Conservation (phyloP, 2,113 vertebrate genomes). For the Burhinus bistriatus region DNA sequence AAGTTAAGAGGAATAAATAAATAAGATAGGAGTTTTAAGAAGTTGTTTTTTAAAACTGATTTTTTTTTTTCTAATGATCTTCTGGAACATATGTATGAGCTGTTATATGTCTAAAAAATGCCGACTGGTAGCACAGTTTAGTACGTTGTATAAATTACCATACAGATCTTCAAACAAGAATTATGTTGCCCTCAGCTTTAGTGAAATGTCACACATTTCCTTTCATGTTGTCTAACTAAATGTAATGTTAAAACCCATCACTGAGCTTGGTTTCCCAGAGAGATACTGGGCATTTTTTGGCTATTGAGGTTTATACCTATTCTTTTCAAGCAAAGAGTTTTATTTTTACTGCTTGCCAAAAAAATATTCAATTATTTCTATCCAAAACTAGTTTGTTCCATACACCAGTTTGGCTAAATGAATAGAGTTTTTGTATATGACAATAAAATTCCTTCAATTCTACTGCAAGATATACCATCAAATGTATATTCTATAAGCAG, state of each 20-base stretch:
- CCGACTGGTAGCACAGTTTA: not conserved
- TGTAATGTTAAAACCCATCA: not conserved
- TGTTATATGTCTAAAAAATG: not conserved
- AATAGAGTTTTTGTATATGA: not conserved
- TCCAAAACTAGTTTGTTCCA: not conserved
- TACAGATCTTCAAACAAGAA: not conserved
- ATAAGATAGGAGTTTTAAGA: not conserved
- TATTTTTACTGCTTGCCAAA: not conserved
- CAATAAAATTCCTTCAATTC: not conserved
- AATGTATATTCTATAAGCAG: not conserved
- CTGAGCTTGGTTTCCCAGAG: not conserved
- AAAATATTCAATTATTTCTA: not conserved
- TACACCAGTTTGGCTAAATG: not conserved
- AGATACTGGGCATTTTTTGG: not conserved
- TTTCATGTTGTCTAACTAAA: not conserved
- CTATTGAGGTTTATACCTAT: not conserved
- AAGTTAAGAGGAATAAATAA: not conserved
- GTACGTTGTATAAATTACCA: not conserved
- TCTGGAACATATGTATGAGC: not conserved
- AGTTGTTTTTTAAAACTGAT: not conserved
- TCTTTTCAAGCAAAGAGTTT: not conserved
- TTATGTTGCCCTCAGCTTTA: not conserved
- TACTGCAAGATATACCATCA: not conserved
- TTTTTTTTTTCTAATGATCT: not conserved
- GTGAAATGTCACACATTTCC: not conserved